phyloP scores from a whole-genome alignment of 1,140 invertebrate species.

The Leguminivora glycinivorella region DNA sequence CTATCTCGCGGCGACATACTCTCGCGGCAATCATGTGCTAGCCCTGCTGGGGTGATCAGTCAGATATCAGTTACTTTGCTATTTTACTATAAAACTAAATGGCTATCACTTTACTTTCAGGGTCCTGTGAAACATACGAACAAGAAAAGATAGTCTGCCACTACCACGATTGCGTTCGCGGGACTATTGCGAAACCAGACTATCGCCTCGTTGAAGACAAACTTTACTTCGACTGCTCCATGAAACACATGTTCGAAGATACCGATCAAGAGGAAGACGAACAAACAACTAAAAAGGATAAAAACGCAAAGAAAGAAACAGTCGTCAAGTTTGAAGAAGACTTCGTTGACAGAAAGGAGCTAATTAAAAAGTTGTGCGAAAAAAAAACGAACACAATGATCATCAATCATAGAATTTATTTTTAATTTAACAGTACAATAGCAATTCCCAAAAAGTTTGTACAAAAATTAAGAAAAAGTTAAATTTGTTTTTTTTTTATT shows the following conservation, averaged over 20 bases:
- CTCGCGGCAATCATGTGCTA: too few species aligned
- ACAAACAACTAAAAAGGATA: constrained; percentile 31
- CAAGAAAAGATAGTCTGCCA: constrained; percentile 82
- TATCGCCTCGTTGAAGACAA: constrained; percentile 70
- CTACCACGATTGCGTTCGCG: constrained; percentile 81
- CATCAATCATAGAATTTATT: constrained; percentile 75
- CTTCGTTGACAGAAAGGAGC: constrained; percentile 34
- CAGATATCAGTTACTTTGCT: too few species aligned
- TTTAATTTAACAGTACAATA: constrained; percentile 57
- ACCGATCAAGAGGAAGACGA: constrained; percentile 18
- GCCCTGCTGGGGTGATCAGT: too few species aligned
- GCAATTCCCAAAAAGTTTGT: too few species aligned
- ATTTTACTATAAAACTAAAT: too few species aligned
- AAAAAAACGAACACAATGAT: constrained; percentile 70
- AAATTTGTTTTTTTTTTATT: too few species aligned
- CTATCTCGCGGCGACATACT: too few species aligned
- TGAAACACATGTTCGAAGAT: constrained; percentile 62
- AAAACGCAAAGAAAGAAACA: constrained; percentile 15
- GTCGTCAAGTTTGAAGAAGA: constrained; percentile 31
- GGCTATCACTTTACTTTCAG: constrained; percentile 47
- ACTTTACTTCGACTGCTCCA: constrained; percentile 67
- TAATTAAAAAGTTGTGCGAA: constrained; percentile 38
- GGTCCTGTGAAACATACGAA: constrained; percentile 84
- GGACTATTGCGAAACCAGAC: constrained; percentile 62
- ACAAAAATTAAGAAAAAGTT: too few species aligned